Conservation (phyloP, 2,888 invertebrate genomes). For the Caenorhabditis macrosperma region DNA sequence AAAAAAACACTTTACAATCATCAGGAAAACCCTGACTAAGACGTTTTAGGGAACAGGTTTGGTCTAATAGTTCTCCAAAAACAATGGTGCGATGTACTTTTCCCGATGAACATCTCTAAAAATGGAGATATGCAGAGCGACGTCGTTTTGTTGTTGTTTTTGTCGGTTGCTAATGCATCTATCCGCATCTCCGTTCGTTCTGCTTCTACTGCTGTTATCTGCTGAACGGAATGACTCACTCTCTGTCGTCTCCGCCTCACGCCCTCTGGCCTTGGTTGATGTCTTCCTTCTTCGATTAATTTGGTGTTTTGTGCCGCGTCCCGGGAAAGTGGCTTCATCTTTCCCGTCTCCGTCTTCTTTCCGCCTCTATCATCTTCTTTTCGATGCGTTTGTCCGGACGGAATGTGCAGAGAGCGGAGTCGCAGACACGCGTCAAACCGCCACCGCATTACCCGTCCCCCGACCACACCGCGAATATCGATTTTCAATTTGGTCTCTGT, state of each 20-base stretch:
- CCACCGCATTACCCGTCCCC: constrained; percentile 31
- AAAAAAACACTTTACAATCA: too few relatives aligned
- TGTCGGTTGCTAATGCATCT: constrained; percentile 21
- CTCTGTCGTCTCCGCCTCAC: constrained; percentile 12
- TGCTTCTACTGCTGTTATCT: constrained; percentile 39
- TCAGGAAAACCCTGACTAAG: too few relatives aligned
- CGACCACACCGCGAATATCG: constrained; percentile 37
- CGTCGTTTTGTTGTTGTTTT: constrained; percentile 30
- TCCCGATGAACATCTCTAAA: neutral
- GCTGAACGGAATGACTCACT: constrained; percentile 38
- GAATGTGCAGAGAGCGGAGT: constrained; percentile 1
- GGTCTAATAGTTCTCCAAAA: too few relatives aligned
- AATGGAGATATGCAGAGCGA: neutral
- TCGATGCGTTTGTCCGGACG: constrained; percentile 14
- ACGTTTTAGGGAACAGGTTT: too few relatives aligned
- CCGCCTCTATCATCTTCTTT: constrained; percentile 29
- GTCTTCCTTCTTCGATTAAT: constrained; percentile 40
- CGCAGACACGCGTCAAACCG: constrained; percentile 29
- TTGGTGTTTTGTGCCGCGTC: constrained; percentile 30
- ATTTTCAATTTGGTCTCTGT: constrained; percentile 57
- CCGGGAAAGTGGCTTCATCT: constrained; percentile 51
- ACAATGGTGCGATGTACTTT: too few relatives aligned
- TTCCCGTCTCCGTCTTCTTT: neutral
- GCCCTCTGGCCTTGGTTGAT: constrained; percentile 30
- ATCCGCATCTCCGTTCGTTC: neutral